Percentiles rank a stretch among this genome's conserved stretches.
Evolutionary conservation across 2,797 vertebrate genomes (phyloP).

Genomic region (Parambassis ranga): DNA sequence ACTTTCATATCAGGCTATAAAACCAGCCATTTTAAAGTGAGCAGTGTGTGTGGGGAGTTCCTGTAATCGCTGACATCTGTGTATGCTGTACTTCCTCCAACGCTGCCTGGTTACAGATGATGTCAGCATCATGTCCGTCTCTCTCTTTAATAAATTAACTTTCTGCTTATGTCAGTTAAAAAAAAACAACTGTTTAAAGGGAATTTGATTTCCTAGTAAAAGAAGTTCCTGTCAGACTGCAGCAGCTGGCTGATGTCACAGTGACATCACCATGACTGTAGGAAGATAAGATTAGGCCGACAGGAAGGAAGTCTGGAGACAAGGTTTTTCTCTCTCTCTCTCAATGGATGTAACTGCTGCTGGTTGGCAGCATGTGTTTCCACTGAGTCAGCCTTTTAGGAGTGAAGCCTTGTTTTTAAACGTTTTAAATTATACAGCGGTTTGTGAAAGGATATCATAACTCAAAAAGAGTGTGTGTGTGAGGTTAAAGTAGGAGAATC

Average conservation of each 20-base stretch:
- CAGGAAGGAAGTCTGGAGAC: constrained; percentile 7
- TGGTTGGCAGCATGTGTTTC: background rate
- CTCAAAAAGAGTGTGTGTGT: background rate
- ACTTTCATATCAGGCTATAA: background rate
- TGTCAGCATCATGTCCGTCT: too few relatives aligned
- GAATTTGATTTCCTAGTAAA: background rate
- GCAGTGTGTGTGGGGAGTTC: background rate
- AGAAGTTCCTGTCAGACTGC: background rate
- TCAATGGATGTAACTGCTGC: background rate
- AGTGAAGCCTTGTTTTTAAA: too few relatives aligned
- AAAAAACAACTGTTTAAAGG: too few relatives aligned
- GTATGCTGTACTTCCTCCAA: background rate
- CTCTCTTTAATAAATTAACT: too few relatives aligned
- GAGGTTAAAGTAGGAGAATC: background rate
- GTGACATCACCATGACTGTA: background rate
- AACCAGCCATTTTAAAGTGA: constrained; percentile 4
- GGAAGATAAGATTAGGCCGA: background rate
- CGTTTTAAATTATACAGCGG: constrained; percentile 11
- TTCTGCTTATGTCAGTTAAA: too few relatives aligned
- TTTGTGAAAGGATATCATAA: constrained; percentile 1
- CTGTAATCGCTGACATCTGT: background rate
- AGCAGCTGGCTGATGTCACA: constrained; percentile 37
- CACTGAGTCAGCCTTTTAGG: constrained; percentile 16
- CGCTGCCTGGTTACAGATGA: constrained; percentile 35
- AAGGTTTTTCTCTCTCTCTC: background rate